Percentiles rank a stretch among this genome's conserved stretches.
Evolutionary conservation across 2,113 vertebrate species (phyloP).

Genomic region (Erythrolamprus reginae): DNA sequence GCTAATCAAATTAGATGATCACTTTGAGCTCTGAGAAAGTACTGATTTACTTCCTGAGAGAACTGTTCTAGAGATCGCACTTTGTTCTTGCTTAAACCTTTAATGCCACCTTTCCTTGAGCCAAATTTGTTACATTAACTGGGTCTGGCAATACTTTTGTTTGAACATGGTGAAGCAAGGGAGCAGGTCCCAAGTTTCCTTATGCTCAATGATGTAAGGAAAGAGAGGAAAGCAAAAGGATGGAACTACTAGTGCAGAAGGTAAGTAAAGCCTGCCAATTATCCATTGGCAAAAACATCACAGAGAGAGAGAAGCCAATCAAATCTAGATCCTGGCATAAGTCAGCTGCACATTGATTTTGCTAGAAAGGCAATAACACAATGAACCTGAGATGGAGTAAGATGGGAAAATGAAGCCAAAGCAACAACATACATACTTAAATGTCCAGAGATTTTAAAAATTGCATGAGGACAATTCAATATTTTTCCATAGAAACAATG

Average conservation of each 20-base stretch:
- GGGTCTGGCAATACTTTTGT: neutral
- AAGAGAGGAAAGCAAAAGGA: slow-evolving; percentile 30
- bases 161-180: slow-evolving; percentile 21
- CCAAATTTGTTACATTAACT: slow-evolving; percentile 13
- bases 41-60: slow-evolving; percentile 35
- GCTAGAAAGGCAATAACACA: neutral
- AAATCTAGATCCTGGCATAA: slow-evolving; percentile 9
- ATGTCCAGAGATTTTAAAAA: fast-evolving
- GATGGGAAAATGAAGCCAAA: neutral
- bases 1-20: slow-evolving; percentile 41
- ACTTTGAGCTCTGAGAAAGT: neutral
- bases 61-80: slow-evolving; percentile 14
- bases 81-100: slow-evolving; percentile 36
- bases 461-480: neutral
- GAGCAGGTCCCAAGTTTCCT: neutral
- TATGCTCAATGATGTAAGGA: slow-evolving; percentile 36
- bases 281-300: slow-evolving; percentile 11
- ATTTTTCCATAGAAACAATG: neutral
- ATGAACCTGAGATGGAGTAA: neutral
- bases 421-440: neutral
- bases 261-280: slow-evolving; percentile 35
- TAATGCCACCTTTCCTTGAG: slow-evolving; percentile 35
- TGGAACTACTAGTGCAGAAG: slow-evolving; percentile 9
- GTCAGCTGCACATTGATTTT: slow-evolving; percentile 19
- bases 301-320: neutral